Base-by-base conservation (phyloP, 92 coral and sea anemone genomes). In the Phenganax stokvisi region DNA sequence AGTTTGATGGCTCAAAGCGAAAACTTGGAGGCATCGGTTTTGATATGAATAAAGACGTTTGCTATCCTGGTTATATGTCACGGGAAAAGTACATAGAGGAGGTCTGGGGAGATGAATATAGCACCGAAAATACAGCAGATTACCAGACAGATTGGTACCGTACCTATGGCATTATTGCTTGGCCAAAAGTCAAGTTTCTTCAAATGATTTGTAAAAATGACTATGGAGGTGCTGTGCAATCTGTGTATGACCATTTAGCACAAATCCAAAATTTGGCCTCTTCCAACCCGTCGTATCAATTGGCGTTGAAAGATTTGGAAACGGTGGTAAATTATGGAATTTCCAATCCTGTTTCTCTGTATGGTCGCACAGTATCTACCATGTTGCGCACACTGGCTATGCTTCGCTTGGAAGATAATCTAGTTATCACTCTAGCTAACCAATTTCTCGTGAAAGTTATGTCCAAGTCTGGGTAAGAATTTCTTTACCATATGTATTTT, bases 81-180 rank as follows among this genome's bases (percentile, higher is more conserved):
- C 44, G 16, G 44, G 84, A 85, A 57, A 73, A 78, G 55, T 51
- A 51, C 60, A 73, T 12, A 15, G 64, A 79, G 55, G 81, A 74
- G 81, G 72, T 83, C 51, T 83, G 86, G 86, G 86, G 86, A n/a
- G 71, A 73, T n/a, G 75, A 74, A 20, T 10, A 74, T 62, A 81
- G 73, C 9, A 80, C 74, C 10, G 61, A 74, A 56, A 83, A 83
- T 51, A 81, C 61, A 20, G 86, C 73, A 8, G 74, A 81, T 7
- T 10, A 74, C 10, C 75, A 74, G 81, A 74, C 81, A 71, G 60
- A 83, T 62, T 83, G 86, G 86, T 83, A 83, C 28, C 74, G 62
- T 28, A 60, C 74, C 8, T 83, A 83, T 58, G 60, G 67, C 13
- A 79, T 83, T 51, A 29, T 83, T 25, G 56, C 69, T 28, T 72